phyloP scores from a whole-genome alignment of 2,888 invertebrate species.

The Creontiades dilutus region DNA sequence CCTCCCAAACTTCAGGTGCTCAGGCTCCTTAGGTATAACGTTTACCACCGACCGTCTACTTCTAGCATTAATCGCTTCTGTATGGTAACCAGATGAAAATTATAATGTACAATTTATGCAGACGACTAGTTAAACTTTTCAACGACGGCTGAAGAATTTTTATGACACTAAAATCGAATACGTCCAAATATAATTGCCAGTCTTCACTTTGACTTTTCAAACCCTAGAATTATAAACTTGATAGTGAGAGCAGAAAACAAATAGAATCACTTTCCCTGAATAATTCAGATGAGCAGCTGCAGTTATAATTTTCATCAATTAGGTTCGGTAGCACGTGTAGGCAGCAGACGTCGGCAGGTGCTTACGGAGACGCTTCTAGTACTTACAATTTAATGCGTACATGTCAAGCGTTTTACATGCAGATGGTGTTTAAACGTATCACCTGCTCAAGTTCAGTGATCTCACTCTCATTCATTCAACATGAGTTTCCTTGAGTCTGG shows the following conservation, averaged over 20 bases:
- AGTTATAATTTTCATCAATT: not conserved
- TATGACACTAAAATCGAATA: not conserved
- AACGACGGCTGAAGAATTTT: not conserved
- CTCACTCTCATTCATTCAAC: not conserved
- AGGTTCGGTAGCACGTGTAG: not conserved
- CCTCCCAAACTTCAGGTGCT: conserved; percentile 46
- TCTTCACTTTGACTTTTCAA: conserved; percentile 38
- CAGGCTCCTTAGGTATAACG: conserved; percentile 20
- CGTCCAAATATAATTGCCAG: not conserved
- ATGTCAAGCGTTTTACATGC: not conserved
- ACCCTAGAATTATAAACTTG: not conserved
- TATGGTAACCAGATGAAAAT: conserved; percentile 51
- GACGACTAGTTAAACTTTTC: not conserved
- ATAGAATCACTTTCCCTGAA: conserved; percentile 22
- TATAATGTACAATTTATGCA: conserved; percentile 40
- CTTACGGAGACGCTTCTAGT: not conserved
- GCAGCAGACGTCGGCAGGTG: not conserved
- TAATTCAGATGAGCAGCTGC: conserved; percentile 31
- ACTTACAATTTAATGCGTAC: conserved; percentile 9
- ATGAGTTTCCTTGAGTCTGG: too few relatives aligned
- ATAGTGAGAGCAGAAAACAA: not conserved
- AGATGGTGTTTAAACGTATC: not conserved
- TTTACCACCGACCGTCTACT: not conserved
- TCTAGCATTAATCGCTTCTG: not conserved
- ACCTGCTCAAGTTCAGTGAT: not conserved